Evolutionary conservation across 2,797 vertebrate genomes (phyloP).

Genomic region (Octomys mimax): DNA sequence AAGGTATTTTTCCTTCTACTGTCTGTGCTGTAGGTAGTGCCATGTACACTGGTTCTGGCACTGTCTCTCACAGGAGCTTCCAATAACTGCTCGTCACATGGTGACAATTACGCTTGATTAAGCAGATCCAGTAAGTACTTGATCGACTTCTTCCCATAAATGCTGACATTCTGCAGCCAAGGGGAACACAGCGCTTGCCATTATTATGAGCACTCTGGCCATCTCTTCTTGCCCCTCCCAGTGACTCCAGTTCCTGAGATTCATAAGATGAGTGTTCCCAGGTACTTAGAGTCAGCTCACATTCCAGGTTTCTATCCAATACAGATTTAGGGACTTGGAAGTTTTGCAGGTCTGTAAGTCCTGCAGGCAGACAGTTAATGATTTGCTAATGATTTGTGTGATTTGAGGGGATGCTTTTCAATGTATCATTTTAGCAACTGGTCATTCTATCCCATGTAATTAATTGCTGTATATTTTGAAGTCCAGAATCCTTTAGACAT

Average conservation of each 20-base stretch:
- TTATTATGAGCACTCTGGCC: constrained; percentile 80
- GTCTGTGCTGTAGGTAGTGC: constrained; percentile 80
- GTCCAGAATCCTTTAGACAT: constrained; percentile 27
- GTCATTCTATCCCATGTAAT: constrained; percentile 12
- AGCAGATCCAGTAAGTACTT: constrained; percentile 89
- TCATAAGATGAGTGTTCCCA: constrained; percentile 36
- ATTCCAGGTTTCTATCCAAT: constrained; percentile 38
- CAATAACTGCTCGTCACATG: constrained; percentile 83
- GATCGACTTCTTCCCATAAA: constrained; percentile 90
- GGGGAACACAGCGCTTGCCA: constrained; percentile 76
- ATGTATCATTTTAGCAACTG: not conserved
- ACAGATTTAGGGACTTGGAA: not conserved
- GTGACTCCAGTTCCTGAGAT: not conserved
- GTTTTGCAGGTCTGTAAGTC: not conserved
- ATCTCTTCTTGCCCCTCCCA: constrained; percentile 62
- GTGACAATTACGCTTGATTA: constrained; percentile 89
- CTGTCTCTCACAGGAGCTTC: constrained; percentile 83
- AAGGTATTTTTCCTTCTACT: constrained; percentile 76
- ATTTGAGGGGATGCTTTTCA: not conserved
- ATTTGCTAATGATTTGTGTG: not conserved
- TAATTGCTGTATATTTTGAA: constrained; percentile 24
- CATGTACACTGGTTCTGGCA: constrained; percentile 86
- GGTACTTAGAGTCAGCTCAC: constrained; percentile 1
- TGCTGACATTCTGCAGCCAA: constrained; percentile 89
- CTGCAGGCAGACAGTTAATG: not conserved